Base-by-base conservation (phyloP, 2,113 vertebrate genomes). In the Shinisaurus crocodilurus region DNA sequence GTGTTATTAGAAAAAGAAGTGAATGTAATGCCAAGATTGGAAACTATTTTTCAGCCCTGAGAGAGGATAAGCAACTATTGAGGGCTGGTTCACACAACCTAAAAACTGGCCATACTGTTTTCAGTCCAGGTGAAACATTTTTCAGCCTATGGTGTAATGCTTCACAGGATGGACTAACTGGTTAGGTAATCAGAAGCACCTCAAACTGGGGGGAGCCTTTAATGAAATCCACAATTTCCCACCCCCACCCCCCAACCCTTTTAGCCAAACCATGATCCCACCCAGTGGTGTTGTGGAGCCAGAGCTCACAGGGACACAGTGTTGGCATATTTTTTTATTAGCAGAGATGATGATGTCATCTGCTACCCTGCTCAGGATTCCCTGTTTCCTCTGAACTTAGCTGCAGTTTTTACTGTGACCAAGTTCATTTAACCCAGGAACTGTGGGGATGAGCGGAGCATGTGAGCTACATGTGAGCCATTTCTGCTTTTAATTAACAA, bases 1-100 rank as follows among this genome's bases (percentile, higher is more conserved):
- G 76, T 87, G 67, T 94, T 92, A 93, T 94, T 93, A 93, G 83
- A 74, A 89, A 63, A 92, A 93, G 82, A 88, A 90, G 89, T 90
- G 65, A 93, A 86, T 88, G 90, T 0, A 0, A 70, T 93, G 70
- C 75, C 12, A 82, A 82, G 25, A 63, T 45, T 43, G 50, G 7
- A 89, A 74, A 82, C 45, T 72, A 34, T 43, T 67, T 89, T 82
- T 60, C 48, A 72, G 25, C 15, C 7, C 50, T 34, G 27, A 12
- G 50, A 82, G 37, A 13, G 6, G 37, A 82, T 82, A 43, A 74
- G 72, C 16, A 82, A 82, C 25, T 7, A 74, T 5, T 5, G 48
- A 82, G 25, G 67, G 16, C 48, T 70, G 29, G 32, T 82, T 67
- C 45, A 57, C 25, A 43, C 67, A 69, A 37, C n/a, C 23, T 70